A percentile compares a stretch with the other conserved stretches of the same genome.
Evolutionary conservation across 2,888 invertebrate species (phyloP).

Genomic region (Enchytraeus crypticus): DNA sequence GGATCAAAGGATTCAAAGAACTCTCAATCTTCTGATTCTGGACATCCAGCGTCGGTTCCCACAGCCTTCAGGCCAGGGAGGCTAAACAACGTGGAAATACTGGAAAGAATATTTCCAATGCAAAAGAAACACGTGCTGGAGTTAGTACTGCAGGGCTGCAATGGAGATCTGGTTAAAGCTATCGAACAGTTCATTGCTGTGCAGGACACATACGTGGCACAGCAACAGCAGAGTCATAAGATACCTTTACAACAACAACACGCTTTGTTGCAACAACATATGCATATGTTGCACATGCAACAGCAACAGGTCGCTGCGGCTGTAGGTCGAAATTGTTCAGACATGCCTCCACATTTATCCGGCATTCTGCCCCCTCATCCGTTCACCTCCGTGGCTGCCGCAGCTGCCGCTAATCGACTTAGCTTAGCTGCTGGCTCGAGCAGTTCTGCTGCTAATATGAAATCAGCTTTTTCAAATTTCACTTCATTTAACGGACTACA

Average conservation of each 20-base stretch:
- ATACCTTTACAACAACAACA: neutral
- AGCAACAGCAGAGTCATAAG: slow-evolving; percentile 28
- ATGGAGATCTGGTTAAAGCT: slow-evolving; percentile 78
- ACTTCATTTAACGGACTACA: slow-evolving; percentile 37
- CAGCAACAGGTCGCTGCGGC: too few species aligned
- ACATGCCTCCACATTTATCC: neutral
- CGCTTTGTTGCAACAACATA: neutral
- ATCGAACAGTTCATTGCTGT: slow-evolving; percentile 69
- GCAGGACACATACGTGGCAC: slow-evolving; percentile 41
- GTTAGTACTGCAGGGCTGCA: slow-evolving; percentile 80
- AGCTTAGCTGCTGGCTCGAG: slow-evolving; percentile 14
- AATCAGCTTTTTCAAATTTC: slow-evolving; percentile 48
- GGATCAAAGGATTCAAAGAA: neutral
- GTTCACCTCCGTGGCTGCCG: neutral
- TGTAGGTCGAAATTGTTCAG: neutral
- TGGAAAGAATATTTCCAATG: slow-evolving; percentile 73
- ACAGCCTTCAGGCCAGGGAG: slow-evolving; percentile 43
- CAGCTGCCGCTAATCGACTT: slow-evolving; percentile 2
- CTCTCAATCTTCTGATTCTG: too few species aligned
- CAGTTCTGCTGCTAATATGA: slow-evolving; percentile 18
- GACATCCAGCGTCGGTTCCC: slow-evolving; percentile 23
- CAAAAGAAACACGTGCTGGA: slow-evolving; percentile 82
- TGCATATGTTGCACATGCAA: too few species aligned
- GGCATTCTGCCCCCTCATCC: neutral
- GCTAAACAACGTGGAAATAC: slow-evolving; percentile 63